Evolutionary conservation across 2,888 invertebrate genomes (phyloP).

Genomic region (Aradus depressus): DNA sequence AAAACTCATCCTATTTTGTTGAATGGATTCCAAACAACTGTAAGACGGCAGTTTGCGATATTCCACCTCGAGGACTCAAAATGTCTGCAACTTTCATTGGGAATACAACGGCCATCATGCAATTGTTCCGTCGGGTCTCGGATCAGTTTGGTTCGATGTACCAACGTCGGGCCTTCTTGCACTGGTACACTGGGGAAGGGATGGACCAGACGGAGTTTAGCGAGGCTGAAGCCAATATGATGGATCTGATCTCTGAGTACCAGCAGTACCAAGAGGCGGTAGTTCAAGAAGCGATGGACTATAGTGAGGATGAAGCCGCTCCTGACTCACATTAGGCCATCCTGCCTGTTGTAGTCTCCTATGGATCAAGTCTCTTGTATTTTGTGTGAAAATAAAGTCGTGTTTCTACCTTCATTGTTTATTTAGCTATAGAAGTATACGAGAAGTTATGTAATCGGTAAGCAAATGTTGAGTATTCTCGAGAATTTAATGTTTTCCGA

Average conservation of each 20-base stretch:
- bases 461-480: too few species aligned
- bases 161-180: slow-evolving; percentile 66
- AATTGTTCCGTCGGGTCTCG: slow-evolving; percentile 69
- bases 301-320: slow-evolving; percentile 2
- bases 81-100: slow-evolving; percentile 84
- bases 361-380: too few species aligned
- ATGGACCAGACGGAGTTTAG: slow-evolving; percentile 89
- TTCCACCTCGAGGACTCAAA: slow-evolving; percentile 65
- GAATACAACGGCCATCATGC: slow-evolving; percentile 77
- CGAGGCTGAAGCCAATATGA: slow-evolving; percentile 91
- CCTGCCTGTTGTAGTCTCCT: too few species aligned
- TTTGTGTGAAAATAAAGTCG: too few species aligned
- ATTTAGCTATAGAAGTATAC: too few species aligned
- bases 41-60: slow-evolving; percentile 70
- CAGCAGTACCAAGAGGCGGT: slow-evolving; percentile 71
- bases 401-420: too few species aligned
- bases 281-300: not conserved
- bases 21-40: slow-evolving; percentile 62
- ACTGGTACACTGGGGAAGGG: slow-evolving; percentile 83
- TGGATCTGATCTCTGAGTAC: slow-evolving; percentile 81
- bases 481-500: too few species aligned
- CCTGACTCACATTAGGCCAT: slow-evolving; percentile 3
- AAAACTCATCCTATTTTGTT: slow-evolving; percentile 53
- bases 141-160: slow-evolving; percentile 86
- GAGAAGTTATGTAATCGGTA: too few species aligned